Base-by-base conservation (phyloP, 2,113 vertebrate species). In the Larimichthys polyactis region DNA sequence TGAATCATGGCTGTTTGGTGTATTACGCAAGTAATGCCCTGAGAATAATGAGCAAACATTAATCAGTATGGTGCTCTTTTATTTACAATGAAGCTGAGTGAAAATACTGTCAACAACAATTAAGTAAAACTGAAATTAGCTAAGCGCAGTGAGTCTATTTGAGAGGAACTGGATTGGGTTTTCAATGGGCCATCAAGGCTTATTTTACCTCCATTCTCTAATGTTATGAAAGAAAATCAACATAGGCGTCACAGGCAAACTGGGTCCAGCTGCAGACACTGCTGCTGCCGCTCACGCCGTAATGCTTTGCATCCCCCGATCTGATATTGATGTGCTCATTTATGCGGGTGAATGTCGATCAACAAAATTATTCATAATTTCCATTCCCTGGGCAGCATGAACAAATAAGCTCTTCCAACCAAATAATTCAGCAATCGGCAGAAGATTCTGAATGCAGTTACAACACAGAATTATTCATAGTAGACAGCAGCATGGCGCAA, bases 381-480 rank as follows among this genome's bases (percentile, higher is more conserved):
- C 67, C 71, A 81, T 64, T 86, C 76, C 78, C 78, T 11, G 5
- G 57, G 80, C 78, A 81, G 54, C 6, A 57, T 87, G 73, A 88
- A 89, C 81, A 90, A 92, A 91, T 83, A 78, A 78, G 79, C 66
- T 86, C 73, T 64, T 76, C 77, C 81, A 85, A 83, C 67, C 87
- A 85, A 90, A 91, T 88, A 91, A 90, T 87, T 90, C 75, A 84
- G 52, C 71, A 86, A 80, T 55, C 43, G 51, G 60, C 62, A 24
- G 40, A 69, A 67, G 75, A 83, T 81, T 75, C 75, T 83, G 69
- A 78, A 79, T 17, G 87, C 66, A 67, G 66, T 82, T 81, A 78
- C 83, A 60, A 82, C 75, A 72, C 69, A 71, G 62, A 89, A 90
- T 91, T 82, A 92, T 88, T 91, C 88, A 89, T 82, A 76, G 81